Evolutionary conservation across 2,888 invertebrate genomes (phyloP), one percentile per base, ranked within the genome.

Genomic region (Drosophila neoperkinsi): DNA sequence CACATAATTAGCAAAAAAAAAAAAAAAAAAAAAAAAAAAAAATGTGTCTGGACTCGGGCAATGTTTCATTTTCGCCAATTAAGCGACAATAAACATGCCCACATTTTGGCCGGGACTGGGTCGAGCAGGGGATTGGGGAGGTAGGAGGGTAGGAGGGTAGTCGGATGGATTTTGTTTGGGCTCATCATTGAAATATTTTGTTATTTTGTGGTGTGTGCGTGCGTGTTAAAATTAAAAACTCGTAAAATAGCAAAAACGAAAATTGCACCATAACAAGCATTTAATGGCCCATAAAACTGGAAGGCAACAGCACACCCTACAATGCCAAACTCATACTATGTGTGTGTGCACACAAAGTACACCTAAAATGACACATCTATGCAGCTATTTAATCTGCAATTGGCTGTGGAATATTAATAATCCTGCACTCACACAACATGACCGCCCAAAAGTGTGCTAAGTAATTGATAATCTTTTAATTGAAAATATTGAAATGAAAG

Each of bases 211-310:
- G 10, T 53, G 16, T 53, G 16, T 34, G 33, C 11, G 5, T 53
- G 21, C 69, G 82, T 82, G 88, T 74, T 76, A 67, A 88, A 83
- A 85, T 84, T 88, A 82, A 86, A 84, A 81, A 84, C 90, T 86
- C 86, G 81, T 90, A 88, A 86, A 90, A 88, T 72, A 70, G 69
- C 63, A 71, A 74, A 88, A 88, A 83, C 81, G 65, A 77, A 82
- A 86, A 87, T 84, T 89, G 79, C 82, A 82, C 81, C 70, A 74
- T 82, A 86, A 90, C 88, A 88, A 90, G 88, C 72, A 84, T 90
- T 86, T 86, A 81, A 86, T 84, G 79, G 79, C 71, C 76, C 88
- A 79, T 88, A 82, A 81, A 86, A 77, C 70, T 57, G 59, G 53
- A 61, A 43, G 58, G 50, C 56, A 67, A 60, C 56, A 49, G 38